A percentile compares a stretch with the other conserved stretches of the same genome.
Evolutionary conservation across 2,797 vertebrate genomes (phyloP).

Genomic region (Manis pentadactyla): DNA sequence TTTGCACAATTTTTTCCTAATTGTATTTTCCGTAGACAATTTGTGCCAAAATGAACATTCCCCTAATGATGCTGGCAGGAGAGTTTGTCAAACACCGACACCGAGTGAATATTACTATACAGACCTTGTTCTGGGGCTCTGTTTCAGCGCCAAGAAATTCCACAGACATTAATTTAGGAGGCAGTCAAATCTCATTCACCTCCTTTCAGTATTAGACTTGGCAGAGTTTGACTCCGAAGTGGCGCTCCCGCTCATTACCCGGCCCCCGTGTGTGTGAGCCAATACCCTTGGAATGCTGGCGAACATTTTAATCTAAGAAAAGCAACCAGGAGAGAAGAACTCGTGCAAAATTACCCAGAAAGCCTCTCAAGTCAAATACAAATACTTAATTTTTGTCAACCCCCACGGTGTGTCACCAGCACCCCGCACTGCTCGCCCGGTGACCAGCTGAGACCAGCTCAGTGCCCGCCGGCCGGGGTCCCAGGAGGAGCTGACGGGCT

Average conservation of each 20-base stretch:
- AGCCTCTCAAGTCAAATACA: conserved; percentile 60
- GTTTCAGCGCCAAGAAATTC: conserved; percentile 76
- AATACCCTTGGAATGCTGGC: conserved; percentile 73
- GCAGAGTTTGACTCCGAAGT: conserved; percentile 65
- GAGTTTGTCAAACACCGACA: conserved; percentile 79
- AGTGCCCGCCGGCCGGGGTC: background rate
- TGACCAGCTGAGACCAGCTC: background rate
- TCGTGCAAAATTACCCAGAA: conserved; percentile 46
- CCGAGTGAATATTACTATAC: conserved; percentile 80
- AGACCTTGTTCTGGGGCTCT: conserved; percentile 77
- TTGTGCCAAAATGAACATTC: conserved; percentile 79
- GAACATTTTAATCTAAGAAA: conserved; percentile 69
- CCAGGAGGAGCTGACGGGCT: background rate
- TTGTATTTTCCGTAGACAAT: conserved; percentile 79
- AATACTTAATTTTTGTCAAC: conserved; percentile 51
- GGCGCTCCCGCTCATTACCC: conserved; percentile 53
- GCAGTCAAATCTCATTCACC: conserved; percentile 81
- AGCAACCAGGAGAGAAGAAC: conserved; percentile 50
- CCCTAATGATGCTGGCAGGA: conserved; percentile 78
- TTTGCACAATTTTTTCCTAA: conserved; percentile 82
- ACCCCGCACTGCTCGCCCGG: background rate
- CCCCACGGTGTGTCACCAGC: background rate
- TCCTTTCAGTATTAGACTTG: conserved; percentile 77
- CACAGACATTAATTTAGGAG: conserved; percentile 78
- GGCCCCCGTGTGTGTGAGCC: background rate